Percentiles rank a stretch among this genome's conserved stretches.
Conservation (phyloP, 2,113 vertebrate genomes). For the Ia io region DNA sequence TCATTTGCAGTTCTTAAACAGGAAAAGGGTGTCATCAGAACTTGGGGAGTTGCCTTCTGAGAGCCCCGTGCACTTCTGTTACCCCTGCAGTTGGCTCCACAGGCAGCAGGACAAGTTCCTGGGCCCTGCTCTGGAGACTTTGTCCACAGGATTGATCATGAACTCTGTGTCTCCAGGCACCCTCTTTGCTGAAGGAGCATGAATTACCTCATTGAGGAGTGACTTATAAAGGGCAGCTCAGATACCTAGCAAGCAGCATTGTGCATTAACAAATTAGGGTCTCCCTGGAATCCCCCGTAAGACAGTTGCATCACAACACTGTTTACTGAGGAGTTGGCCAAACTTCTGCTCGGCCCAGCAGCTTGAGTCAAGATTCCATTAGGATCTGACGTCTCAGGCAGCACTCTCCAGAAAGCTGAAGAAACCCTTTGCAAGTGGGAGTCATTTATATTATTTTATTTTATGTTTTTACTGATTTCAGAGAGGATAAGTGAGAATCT, state of each 20-base stretch:
- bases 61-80: fast-evolving
- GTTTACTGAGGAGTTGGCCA: neutral
- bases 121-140: fast-evolving
- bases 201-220: neutral
- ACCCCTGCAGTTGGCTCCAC: fast-evolving
- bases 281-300: neutral
- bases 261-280: neutral
- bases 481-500: too few relatives aligned
- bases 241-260: neutral
- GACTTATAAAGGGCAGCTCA: neutral
- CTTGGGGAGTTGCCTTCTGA: neutral
- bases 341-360: neutral
- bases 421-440: too few relatives aligned
- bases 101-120: fast-evolving
- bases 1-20: too few relatives aligned
- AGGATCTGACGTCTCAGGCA: too few relatives aligned
- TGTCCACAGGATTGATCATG: fast-evolving
- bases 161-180: neutral
- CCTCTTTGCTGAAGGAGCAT: neutral
- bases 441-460: too few relatives aligned
- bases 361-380: neutral
- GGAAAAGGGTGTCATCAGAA: neutral
- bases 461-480: too few relatives aligned
- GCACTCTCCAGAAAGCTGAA: neutral
- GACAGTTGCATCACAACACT: too few relatives aligned